Percentiles rank a stretch among this genome's conserved stretches.
phyloP scores from a whole-genome alignment of 2,888 invertebrate genomes.

The Ectemnius continuus region DNA sequence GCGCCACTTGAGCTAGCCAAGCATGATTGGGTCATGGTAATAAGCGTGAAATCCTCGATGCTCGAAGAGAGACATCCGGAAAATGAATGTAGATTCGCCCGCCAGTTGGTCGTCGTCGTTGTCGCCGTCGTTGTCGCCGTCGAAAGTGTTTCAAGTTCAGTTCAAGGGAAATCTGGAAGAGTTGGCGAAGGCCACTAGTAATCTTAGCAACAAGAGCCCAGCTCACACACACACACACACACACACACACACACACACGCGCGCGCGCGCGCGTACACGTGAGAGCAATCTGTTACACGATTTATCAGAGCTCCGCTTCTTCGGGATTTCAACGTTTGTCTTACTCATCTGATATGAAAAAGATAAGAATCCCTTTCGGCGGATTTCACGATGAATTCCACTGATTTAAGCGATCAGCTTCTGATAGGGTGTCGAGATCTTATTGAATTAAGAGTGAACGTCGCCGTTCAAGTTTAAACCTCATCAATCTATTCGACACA shows the following conservation, averaged over 20 bases:
- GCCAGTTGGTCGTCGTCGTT: slow-evolving; percentile 11
- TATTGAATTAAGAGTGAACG: too few relatives aligned
- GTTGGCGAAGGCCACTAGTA: slow-evolving; percentile 28
- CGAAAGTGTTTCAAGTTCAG: slow-evolving; percentile 23
- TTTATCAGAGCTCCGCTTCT: background rate
- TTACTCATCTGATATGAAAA: background rate
- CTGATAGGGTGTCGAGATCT: too few relatives aligned
- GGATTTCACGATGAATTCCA: too few relatives aligned
- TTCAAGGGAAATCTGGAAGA: slow-evolving; percentile 32
- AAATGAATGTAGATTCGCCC: slow-evolving; percentile 12
- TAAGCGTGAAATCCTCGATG: background rate
- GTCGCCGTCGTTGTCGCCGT: slow-evolving; percentile 10
- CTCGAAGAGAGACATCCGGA: background rate
- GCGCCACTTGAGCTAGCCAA: background rate
- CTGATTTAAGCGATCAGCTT: too few relatives aligned
- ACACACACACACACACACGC: too few relatives aligned
- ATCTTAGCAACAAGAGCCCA: slow-evolving; percentile 20
- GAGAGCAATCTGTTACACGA: background rate
- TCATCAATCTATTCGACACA: too few relatives aligned
- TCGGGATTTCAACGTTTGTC: slow-evolving; percentile 21
- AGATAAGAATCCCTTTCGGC: too few relatives aligned
- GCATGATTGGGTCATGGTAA: background rate
- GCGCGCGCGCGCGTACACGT: background rate
- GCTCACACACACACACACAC: too few relatives aligned
- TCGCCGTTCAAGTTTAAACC: too few relatives aligned